Percentiles rank a stretch among this genome's conserved stretches.
Conservation (phyloP, 2,797 vertebrate species). For the Nasua narica region DNA sequence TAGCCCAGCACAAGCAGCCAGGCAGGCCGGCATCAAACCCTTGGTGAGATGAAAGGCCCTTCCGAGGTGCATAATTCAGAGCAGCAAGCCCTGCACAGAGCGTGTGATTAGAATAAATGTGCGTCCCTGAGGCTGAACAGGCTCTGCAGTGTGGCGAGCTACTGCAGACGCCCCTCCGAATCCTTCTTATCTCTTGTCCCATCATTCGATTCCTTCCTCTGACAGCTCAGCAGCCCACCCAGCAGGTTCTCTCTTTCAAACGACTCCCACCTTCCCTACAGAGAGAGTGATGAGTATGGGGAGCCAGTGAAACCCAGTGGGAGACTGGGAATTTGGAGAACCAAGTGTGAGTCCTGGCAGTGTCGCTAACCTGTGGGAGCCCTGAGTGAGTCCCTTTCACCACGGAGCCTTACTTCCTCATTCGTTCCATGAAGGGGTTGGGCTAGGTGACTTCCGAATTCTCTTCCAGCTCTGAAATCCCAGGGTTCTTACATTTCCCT, state of each 20-base stretch:
- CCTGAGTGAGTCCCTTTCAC: not conserved
- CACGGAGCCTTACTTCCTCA: not conserved
- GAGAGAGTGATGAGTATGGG: not conserved
- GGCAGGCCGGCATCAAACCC: constrained; percentile 25
- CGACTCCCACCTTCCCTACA: not conserved
- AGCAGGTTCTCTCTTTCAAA: not conserved
- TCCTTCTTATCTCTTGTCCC: not conserved
- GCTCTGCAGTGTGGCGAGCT: not conserved
- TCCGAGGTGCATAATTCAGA: constrained; percentile 60
- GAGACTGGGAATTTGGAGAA: not conserved
- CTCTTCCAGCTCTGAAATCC: not conserved
- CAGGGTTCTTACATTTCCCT: not conserved
- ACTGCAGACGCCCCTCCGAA: fast-evolving
- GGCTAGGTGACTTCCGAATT: not conserved
- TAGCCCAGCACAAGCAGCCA: not conserved
- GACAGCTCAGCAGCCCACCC: not conserved
- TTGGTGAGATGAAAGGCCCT: constrained; percentile 56
- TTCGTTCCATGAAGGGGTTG: not conserved
- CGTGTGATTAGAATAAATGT: constrained; percentile 61
- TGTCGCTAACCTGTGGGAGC: not conserved
- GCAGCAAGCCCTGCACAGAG: not conserved
- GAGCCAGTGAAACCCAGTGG: fast-evolving
- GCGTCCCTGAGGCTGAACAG: constrained; percentile 14
- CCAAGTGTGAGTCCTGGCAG: not conserved
- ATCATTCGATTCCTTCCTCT: not conserved